Conservation (phyloP, 2,797 vertebrate genomes). For the Decapterus maruadsi region DNA sequence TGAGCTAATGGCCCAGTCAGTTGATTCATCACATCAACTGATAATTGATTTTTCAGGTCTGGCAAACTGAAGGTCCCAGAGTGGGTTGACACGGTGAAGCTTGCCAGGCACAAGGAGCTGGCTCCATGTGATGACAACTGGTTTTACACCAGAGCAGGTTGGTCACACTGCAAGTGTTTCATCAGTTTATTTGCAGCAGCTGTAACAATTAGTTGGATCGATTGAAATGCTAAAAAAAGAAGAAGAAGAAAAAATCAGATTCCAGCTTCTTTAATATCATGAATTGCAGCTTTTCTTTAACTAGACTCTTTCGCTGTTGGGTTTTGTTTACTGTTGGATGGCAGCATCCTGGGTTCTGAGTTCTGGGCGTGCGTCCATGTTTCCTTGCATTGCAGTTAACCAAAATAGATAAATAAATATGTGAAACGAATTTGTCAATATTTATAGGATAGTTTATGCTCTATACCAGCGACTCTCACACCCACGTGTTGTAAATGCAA, state of each 20-base stretch:
- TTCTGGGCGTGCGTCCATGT: background rate
- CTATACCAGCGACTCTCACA: no score
- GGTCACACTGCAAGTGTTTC: conserved; percentile 49
- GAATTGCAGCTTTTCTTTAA: background rate
- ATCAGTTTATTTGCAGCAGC: conserved; percentile 1
- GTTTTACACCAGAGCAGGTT: conserved; percentile 91
- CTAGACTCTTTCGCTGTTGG: background rate
- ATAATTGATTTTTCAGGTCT: conserved; percentile 81
- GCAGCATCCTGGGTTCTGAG: background rate
- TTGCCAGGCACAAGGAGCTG: conserved; percentile 89
- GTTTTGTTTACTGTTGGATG: background rate
- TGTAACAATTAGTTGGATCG: background rate
- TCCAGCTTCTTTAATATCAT: background rate
- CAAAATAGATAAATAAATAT: background rate
- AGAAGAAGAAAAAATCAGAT: background rate
- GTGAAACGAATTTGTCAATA: no score
- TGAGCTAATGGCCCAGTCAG: conserved; percentile 17
- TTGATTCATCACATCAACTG: conserved; percentile 31
- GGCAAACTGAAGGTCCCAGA: conserved; percentile 91
- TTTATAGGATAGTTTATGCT: no score
- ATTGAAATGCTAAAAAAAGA: background rate
- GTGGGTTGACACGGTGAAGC: conserved; percentile 91
- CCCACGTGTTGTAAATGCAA: no score
- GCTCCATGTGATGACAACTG: conserved; percentile 91
- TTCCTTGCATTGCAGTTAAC: background rate